Percentiles rank a stretch among this genome's conserved stretches.
Evolutionary conservation across 2,113 vertebrate species (phyloP).

Genomic region (Oriolus oriolus): DNA sequence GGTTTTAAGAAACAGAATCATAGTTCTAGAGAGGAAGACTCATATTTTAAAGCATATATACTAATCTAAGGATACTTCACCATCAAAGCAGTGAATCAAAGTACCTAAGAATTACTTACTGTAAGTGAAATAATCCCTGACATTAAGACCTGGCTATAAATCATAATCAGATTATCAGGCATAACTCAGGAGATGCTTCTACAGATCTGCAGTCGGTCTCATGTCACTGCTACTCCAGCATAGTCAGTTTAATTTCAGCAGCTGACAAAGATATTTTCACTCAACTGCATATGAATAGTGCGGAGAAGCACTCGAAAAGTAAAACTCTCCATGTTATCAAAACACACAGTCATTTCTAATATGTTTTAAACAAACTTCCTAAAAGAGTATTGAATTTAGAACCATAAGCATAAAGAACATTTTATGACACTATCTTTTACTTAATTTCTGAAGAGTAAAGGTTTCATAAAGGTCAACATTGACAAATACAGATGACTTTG

Average conservation of each 20-base stretch:
- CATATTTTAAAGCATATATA: not conserved
- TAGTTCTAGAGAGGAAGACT: not conserved
- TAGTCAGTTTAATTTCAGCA: not conserved
- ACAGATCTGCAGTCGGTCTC: not conserved
- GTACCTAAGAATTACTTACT: not conserved
- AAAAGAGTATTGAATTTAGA: not conserved
- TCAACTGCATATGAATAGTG: not conserved
- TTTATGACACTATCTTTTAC: not conserved
- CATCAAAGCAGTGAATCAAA: not conserved
- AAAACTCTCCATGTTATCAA: not conserved
- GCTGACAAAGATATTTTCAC: not conserved
- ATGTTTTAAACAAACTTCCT: not conserved
- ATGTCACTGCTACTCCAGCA: not conserved
- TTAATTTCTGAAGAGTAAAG: not conserved
- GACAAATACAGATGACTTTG: not conserved
- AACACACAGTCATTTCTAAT: not conserved
- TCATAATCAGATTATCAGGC: not conserved
- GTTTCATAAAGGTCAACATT: not conserved
- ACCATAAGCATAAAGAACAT: not conserved
- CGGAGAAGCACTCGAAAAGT: not conserved
- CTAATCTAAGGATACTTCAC: not conserved
- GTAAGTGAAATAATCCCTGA: not conserved
- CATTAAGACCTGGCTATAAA: not conserved
- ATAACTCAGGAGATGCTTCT: not conserved
- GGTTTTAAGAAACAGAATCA: not conserved